These are phyloP conservation scores for Boleophthalmus pectinirostris DNA, from an alignment of 2,113 vertebrate species.

Conservation along the genomic window DNA sequence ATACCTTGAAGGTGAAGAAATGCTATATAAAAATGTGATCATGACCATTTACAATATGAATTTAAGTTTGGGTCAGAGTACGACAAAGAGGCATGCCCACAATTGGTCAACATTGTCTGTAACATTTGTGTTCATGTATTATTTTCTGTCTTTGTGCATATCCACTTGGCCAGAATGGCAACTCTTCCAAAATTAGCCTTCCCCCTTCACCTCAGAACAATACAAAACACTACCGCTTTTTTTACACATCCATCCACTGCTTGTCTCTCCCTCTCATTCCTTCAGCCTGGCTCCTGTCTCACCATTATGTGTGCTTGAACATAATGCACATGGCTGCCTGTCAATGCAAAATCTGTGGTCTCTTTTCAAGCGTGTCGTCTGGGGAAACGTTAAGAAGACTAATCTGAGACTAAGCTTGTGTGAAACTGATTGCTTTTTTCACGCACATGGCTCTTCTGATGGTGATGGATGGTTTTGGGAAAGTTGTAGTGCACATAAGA, in stretches of 20 bases:
- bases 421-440: conserved; percentile 53
- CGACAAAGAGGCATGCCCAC: background rate
- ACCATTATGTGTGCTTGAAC: conserved; percentile 24
- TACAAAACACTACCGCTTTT: background rate
- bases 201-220: background rate
- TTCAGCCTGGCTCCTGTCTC: conserved; percentile 8
- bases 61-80: background rate
- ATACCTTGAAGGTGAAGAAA: too few relatives aligned
- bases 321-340: conserved; percentile 29
- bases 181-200: background rate
- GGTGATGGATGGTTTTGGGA: conserved; percentile 44
- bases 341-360: conserved; percentile 13
- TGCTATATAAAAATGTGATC: too few relatives aligned
- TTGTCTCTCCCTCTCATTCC: conserved; percentile 34
- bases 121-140: background rate
- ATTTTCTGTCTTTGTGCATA: background rate
- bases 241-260: conserved; percentile 15
- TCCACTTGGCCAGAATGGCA: background rate
- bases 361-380: conserved; percentile 12
- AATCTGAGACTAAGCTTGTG: conserved; percentile 49
- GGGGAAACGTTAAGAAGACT: conserved; percentile 44
- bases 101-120: background rate
- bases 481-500: conserved; percentile 13
- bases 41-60: too few relatives aligned
- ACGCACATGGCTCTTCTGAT: conserved; percentile 26